Evolutionary conservation across 1,140 invertebrate genomes (phyloP).

Genomic region (Elysia chlorotica): DNA sequence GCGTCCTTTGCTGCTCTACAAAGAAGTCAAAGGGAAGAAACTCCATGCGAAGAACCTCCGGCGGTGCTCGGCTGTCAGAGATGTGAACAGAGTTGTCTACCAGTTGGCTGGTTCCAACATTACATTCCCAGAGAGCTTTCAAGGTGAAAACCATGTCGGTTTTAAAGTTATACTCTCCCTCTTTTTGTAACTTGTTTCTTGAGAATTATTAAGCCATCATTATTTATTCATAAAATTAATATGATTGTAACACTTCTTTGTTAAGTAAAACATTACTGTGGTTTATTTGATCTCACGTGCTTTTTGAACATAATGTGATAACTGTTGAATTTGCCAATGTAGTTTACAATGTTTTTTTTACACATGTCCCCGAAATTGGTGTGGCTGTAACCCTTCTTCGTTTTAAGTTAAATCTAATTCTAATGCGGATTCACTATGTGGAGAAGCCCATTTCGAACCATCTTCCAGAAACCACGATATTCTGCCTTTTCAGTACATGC

Average conservation of each 20-base stretch:
- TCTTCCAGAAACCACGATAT: too few species aligned
- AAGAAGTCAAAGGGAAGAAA: constrained; percentile 30
- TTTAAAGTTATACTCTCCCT: too few species aligned
- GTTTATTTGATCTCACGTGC: background rate
- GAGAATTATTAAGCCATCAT: background rate
- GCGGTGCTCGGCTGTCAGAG: constrained; percentile 24
- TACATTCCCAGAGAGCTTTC: constrained; percentile 30
- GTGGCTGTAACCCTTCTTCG: too few species aligned
- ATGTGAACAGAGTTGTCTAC: background rate
- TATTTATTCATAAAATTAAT: too few species aligned
- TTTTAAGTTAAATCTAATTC: too few species aligned
- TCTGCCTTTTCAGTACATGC: too few species aligned
- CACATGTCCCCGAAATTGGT: too few species aligned
- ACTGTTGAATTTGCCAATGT: background rate
- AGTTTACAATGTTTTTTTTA: too few species aligned
- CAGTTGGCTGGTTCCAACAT: constrained; percentile 31
- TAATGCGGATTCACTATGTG: too few species aligned
- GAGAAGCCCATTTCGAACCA: too few species aligned
- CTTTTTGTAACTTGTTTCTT: background rate
- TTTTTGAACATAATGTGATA: background rate
- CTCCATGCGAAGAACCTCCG: constrained; percentile 37
- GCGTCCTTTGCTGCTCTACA: constrained; percentile 37
- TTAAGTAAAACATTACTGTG: background rate
- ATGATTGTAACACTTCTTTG: background rate
- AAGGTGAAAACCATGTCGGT: constrained; percentile 14